These are phyloP conservation scores for Elephas maximus DNA, from an alignment of 2,113 vertebrate genomes.

Conservation along the genomic window DNA sequence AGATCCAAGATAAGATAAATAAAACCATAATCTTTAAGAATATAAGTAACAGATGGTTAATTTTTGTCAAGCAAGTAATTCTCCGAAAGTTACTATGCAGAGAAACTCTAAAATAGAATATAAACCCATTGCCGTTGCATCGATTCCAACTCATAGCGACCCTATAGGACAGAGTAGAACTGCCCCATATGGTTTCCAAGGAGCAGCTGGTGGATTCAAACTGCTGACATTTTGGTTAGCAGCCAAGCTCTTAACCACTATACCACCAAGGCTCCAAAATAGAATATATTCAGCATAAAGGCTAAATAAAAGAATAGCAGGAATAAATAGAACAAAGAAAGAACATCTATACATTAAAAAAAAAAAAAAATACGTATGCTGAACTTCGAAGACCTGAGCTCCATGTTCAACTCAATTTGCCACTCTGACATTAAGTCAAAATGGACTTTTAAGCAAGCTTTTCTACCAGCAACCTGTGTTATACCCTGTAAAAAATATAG, in stretches of 20 bases:
- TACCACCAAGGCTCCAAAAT: no score
- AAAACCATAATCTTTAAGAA: slow-evolving; percentile 18
- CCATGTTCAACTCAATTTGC: background rate
- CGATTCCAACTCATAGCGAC: no score
- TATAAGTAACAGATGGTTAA: background rate
- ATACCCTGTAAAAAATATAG: background rate
- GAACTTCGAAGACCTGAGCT: background rate
- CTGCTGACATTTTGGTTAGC: no score
- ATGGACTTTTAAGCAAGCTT: background rate
- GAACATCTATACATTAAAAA: background rate
- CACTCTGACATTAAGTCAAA: slow-evolving; percentile 4
- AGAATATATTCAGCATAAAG: background rate
- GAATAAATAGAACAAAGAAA: background rate
- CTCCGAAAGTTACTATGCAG: background rate
- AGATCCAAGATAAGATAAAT: background rate
- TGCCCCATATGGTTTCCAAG: no score
- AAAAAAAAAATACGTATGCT: background rate
- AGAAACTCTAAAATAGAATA: slow-evolving; percentile 1
- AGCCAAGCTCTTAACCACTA: no score
- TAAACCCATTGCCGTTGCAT: no score
- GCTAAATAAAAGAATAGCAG: background rate
- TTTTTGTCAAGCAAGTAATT: slow-evolving; percentile 54
- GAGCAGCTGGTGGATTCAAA: no score
- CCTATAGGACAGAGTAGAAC: no score
- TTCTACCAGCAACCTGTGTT: slow-evolving; percentile 1